Evolutionary conservation across 2,797 vertebrate species (phyloP), one percentile per base, ranked within the genome.

Genomic region (Rhinophrynus dorsalis): DNA sequence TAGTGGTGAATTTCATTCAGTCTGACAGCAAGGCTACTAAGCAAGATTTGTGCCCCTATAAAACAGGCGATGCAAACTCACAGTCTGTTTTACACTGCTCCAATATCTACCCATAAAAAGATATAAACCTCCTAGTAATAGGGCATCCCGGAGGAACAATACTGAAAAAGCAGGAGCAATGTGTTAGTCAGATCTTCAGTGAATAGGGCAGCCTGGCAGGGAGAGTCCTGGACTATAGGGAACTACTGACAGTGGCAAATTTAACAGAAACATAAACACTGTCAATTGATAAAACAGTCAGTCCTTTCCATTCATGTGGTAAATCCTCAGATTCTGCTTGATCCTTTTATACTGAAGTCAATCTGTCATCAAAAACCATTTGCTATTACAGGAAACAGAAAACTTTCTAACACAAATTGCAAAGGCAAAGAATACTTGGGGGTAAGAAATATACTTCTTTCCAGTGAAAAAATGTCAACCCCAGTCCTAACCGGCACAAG

Each of bases 61-160:
- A 64, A 71, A 40, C 57, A 57, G 26, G 44, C 44, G 38, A 48
- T 71, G 59, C 40, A 64, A 56, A 63, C 32, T 64, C 40, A 52
- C 47, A 64, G 47, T n/a, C 52, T 65, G 27, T 63, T 71, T 51
- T 72, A 58, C 26, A 42, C 42, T 50, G 42, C 42, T 58, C 20
- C 62, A 20, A 30, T 65, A 57, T 40, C 30, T 38, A 32, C 33
- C 23, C 26, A 65, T 65, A 72, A 72, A 68, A 72, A 29, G 8
- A 72, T 27, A 71, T 71, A 71, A 71, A 71, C 68, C 42, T 66
- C 17, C 24, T 44, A 27, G 42, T 71, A 71, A 50, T 47, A 64
- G 24, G 32, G 38, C 50, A 50, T 71, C 68, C 60, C 68, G 30
- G 3, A 47, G 59, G 66, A 68, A 38, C 33, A 59, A 42, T 69